Percentiles rank a stretch among this genome's conserved stretches.
Evolutionary conservation across 2,113 vertebrate genomes (phyloP).

Genomic region (Miniopterus natalensis): DNA sequence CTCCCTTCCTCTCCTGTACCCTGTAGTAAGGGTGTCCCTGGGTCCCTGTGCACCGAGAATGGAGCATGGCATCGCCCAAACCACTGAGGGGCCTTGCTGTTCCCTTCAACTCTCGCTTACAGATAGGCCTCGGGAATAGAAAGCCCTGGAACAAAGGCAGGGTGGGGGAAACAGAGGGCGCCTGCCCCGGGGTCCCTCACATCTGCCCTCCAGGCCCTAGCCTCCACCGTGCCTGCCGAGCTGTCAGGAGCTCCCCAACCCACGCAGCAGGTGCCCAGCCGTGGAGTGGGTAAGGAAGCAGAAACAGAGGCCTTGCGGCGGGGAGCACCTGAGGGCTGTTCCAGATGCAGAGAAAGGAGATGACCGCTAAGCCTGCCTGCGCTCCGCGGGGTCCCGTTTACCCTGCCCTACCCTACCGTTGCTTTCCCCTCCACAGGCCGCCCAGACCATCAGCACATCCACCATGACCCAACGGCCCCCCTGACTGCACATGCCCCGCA

Average conservation of each 20-base stretch:
- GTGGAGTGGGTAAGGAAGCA: background rate
- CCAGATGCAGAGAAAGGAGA: background rate
- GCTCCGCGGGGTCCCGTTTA: background rate
- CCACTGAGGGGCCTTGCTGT: background rate
- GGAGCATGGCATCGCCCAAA: background rate
- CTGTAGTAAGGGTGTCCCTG: background rate
- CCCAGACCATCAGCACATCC: background rate
- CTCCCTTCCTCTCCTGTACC: background rate
- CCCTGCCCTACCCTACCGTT: background rate
- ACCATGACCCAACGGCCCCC: background rate
- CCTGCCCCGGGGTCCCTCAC: background rate
- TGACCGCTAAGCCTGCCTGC: background rate
- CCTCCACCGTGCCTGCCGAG: background rate
- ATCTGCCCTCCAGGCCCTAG: background rate
- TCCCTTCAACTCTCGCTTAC: background rate
- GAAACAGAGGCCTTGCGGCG: background rate
- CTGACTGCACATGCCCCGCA: accelerated
- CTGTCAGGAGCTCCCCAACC: background rate
- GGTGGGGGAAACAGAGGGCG: background rate
- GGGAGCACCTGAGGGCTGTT: background rate
- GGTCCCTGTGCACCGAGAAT: background rate
- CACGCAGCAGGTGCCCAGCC: background rate
- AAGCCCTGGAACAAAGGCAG: background rate
- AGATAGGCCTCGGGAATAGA: background rate
- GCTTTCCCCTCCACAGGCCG: background rate